Conservation (phyloP, 2,113 vertebrate species). For the Vulpes ferrilata region DNA sequence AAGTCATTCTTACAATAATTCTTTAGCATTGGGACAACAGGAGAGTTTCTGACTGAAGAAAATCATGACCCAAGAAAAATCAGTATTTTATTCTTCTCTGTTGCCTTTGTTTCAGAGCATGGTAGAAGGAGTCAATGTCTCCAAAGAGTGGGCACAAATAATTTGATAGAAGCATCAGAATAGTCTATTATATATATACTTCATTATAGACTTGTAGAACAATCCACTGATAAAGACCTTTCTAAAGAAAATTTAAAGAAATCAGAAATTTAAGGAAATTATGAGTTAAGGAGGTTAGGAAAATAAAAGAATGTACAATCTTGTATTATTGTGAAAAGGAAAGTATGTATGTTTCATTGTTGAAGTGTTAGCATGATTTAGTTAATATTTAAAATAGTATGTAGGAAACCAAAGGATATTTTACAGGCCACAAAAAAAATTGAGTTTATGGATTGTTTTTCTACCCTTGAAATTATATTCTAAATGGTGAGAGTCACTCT, state of each 20-base stretch:
- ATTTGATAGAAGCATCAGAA: neutral
- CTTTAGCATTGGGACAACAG: neutral
- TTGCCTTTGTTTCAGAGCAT: conserved; percentile 12
- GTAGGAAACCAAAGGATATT: neutral
- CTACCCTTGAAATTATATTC: neutral
- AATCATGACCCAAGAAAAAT: neutral
- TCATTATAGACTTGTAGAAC: neutral
- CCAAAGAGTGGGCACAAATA: neutral
- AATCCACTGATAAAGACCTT: neutral
- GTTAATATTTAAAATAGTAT: neutral
- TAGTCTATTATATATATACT: neutral
- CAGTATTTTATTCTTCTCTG: neutral
- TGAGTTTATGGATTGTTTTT: neutral
- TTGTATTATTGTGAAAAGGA: neutral
- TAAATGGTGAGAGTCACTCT: neutral
- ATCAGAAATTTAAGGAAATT: neutral
- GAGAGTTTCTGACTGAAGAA: neutral
- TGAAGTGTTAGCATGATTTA: neutral
- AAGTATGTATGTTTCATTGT: neutral
- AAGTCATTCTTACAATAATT: neutral
- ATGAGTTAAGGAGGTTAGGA: neutral
- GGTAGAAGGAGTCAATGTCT: neutral
- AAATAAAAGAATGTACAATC: neutral
- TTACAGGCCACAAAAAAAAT: neutral
- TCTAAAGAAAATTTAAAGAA: neutral